Conservation (phyloP, 1,140 invertebrate genomes). For the Ceratina australensis region DNA sequence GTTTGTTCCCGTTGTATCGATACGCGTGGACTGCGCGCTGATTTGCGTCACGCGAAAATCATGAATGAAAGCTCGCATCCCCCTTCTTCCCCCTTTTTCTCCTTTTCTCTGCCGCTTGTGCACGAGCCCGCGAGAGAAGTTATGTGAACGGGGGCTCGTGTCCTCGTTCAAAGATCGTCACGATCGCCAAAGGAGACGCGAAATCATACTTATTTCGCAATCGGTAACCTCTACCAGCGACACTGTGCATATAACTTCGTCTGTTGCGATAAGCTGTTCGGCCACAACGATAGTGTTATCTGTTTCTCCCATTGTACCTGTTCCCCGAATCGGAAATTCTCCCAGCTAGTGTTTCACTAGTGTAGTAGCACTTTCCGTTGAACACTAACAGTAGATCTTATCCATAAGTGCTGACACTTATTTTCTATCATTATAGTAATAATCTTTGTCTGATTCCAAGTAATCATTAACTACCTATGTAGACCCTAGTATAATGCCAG, state of each 20-base stretch:
- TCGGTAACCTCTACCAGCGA: background rate
- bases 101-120: too few relatives aligned
- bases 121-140: background rate
- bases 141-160: background rate
- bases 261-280: constrained; percentile 6
- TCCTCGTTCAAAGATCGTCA: constrained; percentile 19
- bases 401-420: too few relatives aligned
- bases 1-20: background rate
- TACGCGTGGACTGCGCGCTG: background rate
- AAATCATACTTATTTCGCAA: constrained; percentile 31
- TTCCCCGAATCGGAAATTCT: too few relatives aligned
- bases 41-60: constrained; percentile 15
- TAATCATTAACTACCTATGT: too few relatives aligned
- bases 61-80: constrained; percentile 32
- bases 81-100: background rate
- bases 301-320: too few relatives aligned
- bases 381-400: too few relatives aligned
- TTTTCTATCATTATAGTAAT: too few relatives aligned
- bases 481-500: too few relatives aligned
- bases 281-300: background rate
- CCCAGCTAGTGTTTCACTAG: too few relatives aligned
- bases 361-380: too few relatives aligned
- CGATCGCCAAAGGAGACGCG: constrained; percentile 24
- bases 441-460: too few relatives aligned
- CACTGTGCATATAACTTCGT: background rate